phyloP scores from a whole-genome alignment of 1,140 invertebrate species.

The Patella vulgata region DNA sequence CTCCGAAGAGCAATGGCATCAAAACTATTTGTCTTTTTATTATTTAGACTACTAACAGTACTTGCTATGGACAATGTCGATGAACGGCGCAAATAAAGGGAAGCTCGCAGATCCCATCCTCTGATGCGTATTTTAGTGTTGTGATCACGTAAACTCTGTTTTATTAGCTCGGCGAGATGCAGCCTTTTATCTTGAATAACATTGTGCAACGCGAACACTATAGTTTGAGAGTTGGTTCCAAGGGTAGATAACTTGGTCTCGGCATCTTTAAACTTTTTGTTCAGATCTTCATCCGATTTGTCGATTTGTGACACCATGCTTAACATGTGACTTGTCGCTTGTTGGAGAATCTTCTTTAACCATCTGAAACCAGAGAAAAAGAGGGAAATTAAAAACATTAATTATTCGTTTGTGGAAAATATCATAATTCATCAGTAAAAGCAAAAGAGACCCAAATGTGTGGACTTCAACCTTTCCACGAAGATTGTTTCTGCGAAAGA shows the following conservation, averaged over 20 bases:
- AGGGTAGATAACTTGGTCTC: constrained; percentile 32
- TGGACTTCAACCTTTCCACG: no score
- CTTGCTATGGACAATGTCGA: not conserved
- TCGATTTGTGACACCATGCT: constrained; percentile 34
- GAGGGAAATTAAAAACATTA: no score
- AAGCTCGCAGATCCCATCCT: constrained; percentile 6
- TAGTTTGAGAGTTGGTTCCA: constrained; percentile 26
- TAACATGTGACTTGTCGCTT: constrained; percentile 36
- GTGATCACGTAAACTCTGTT: constrained; percentile 2
- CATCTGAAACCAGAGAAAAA: constrained; percentile 32
- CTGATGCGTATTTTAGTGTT: not conserved
- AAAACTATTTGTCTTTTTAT: constrained; percentile 8
- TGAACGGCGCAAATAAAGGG: constrained; percentile 11
- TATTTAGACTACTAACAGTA: constrained; percentile 4
- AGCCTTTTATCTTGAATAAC: constrained; percentile 20
- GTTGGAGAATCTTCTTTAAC: constrained; percentile 40
- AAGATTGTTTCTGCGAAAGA: no score
- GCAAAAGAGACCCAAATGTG: no score
- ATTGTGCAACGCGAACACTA: constrained; percentile 17
- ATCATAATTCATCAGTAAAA: no score
- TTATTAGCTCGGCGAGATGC: constrained; percentile 15
- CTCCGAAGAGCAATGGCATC: constrained; percentile 7
- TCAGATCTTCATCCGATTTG: constrained; percentile 33
- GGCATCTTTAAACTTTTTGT: constrained; percentile 17
- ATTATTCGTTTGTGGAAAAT: no score